Percentiles rank a stretch among this genome's conserved stretches.
phyloP scores from a whole-genome alignment of 2,797 vertebrate genomes.

The Monodelphis domestica region DNA sequence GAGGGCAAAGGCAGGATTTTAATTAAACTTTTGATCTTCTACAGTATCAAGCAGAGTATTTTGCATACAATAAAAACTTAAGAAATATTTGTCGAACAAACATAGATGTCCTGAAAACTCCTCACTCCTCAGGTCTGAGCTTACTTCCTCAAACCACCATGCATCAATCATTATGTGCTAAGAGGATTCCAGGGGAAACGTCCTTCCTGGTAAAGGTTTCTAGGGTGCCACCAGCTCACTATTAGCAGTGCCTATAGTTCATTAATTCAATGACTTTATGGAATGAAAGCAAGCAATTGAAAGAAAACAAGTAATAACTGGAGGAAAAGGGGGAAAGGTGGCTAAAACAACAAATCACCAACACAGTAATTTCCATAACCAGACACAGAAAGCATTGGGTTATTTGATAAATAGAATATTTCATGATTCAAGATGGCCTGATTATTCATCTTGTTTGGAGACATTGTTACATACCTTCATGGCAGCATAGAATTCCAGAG shows the following conservation, averaged over 20 bases:
- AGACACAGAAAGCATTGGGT: not conserved
- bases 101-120: not conserved
- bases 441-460: not conserved
- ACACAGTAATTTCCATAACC: not conserved
- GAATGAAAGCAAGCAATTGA: not conserved
- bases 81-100: too few relatives aligned
- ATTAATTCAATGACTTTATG: not conserved
- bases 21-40: not conserved
- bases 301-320: not conserved
- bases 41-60: not conserved
- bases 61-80: not conserved
- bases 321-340: not conserved
- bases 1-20: not conserved
- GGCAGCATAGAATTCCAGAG: too few relatives aligned
- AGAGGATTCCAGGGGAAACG: not conserved
- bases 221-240: not conserved
- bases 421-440: not conserved
- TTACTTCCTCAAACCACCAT: not conserved
- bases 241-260: not conserved
- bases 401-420: not conserved
- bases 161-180: not conserved
- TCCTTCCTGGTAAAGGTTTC: not conserved
- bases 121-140: not conserved
- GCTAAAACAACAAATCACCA: not conserved
- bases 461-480: too few relatives aligned